Evolutionary conservation across 2,888 invertebrate species (phyloP), one percentile per base, ranked within the genome.

Genomic region (Nemapogon koenigi): DNA sequence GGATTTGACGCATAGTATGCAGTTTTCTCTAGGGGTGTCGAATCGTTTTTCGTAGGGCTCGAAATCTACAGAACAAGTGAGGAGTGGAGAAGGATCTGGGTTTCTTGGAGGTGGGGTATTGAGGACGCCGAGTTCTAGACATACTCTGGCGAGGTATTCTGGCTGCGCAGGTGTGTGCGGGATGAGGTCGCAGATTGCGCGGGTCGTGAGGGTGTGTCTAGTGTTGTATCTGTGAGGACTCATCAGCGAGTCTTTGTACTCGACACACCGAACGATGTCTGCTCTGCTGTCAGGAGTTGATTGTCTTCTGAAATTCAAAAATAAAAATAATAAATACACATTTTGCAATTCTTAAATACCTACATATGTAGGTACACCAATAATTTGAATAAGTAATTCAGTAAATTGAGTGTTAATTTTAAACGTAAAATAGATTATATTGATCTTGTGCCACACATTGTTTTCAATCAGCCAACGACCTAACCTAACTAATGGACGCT

Each of bases 41-140:
- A 59, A 58, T 14, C 55, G 50, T 46, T 57, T 63, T 33, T 61
- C 58, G 48, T 69, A 71, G 1, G 66, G 64, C 42, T 67, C 62
- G 47, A 68, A 69, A 50, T 69, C 65, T 16, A 68, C 59, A 27
- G 69, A 62, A 48, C 62, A 69, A 3, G 64, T 57, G 13, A 67
- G 57, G 17, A 61, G 57, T 2, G 68, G 62, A 1, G 57, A 48
- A 27, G 55, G 51, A 4, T 53, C 46, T 40, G 59, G 47, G 35
- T 25, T 2, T 8, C 53, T 51, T 1, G 59, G 57, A 1, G 55
- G 52, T 38, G 59, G 47, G 33, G 59, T 52, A 48, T 59, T 57
- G 3, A 62, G 49, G 2, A 65, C 62, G 2, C 82, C 83, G 3
- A 84, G 59, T 48, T 84, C 83, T 11, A 84, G 76, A 49, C 83